These are phyloP conservation scores for Anastatus disparis DNA, from an alignment of 1,140 invertebrate species.

Conservation along the genomic window DNA sequence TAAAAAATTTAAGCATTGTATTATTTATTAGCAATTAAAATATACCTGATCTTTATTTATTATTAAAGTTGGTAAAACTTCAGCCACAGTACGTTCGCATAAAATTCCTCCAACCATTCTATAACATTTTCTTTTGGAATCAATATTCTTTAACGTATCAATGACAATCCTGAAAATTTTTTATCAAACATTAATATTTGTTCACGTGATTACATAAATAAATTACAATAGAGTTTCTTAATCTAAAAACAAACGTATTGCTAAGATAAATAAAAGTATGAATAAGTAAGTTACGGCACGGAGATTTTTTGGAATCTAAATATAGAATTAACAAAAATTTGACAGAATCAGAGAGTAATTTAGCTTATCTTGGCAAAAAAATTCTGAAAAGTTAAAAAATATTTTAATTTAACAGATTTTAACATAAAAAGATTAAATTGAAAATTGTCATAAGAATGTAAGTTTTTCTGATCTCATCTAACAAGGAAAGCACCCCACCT, in stretches of 20 bases:
- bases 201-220: not conserved
- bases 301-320: too few relatives aligned
- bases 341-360: too few relatives aligned
- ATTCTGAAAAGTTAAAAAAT: too few relatives aligned
- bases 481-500: too few relatives aligned
- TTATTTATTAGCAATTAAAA: not conserved
- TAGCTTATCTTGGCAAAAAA: too few relatives aligned
- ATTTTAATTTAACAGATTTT: too few relatives aligned
- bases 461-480: too few relatives aligned
- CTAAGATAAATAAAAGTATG: not conserved
- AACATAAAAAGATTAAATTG: too few relatives aligned
- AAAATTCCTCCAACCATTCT: slow-evolving; percentile 93
- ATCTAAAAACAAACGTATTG: not conserved
- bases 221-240: not conserved
- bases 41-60: slow-evolving; percentile 84
- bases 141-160: slow-evolving; percentile 89
- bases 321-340: too few relatives aligned
- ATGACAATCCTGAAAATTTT: slow-evolving; percentile 85
- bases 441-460: too few relatives aligned
- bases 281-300: not conserved
- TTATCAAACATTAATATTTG: not conserved
- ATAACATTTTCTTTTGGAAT: slow-evolving; percentile 89
- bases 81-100: slow-evolving; percentile 91
- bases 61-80: slow-evolving; percentile 86
- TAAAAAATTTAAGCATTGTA: not conserved